Evolutionary conservation across 2,888 invertebrate species (phyloP), one percentile per base, ranked within the genome.

Genomic region (Agrotis segetum): DNA sequence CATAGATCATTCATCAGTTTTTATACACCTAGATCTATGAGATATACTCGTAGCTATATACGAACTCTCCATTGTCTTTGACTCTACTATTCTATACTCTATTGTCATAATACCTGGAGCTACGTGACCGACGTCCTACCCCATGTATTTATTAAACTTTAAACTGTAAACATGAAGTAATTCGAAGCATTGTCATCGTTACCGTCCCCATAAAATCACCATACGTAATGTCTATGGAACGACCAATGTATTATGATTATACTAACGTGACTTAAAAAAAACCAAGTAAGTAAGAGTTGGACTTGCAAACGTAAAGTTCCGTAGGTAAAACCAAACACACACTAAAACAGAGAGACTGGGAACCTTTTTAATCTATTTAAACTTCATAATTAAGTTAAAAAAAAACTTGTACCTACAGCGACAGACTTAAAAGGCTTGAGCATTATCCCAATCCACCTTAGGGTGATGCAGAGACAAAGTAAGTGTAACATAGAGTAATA

Each of bases 141-240:
- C 19, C 55, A 65, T 67, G 55, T 66, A 67, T 69, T 73, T 62
- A 74, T 76, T 75, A 76, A 67, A 67, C 52, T 69, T 52, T 29
- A 40, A 58, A 53, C 50, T 47, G 24, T 59, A 77, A 67, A 62
- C 66, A 56, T 72, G 21, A 58, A 74, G 66, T 74, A 53, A 63
- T 70, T 74, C 71, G 55, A 64, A 56, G 67, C 52, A 71, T 64
- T 65, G 29, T 19, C 44, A 66, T 21, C 40, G 68, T 52, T 53
- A 67, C 60, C 9, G 61, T 69, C 71, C 72, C 68, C 74, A 82
- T 82, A 80, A 85, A 84, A 85, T 80, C 83, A 77, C 75, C 80
- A 85, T 81, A 75, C 66, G 60, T 77, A 77, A 84, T 74, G 77
- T 69, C 24, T 73, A 71, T 68, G 71, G 56, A 61, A 68, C 64